Base-by-base conservation (phyloP, 2,888 invertebrate genomes). In the Volucella inflata region DNA sequence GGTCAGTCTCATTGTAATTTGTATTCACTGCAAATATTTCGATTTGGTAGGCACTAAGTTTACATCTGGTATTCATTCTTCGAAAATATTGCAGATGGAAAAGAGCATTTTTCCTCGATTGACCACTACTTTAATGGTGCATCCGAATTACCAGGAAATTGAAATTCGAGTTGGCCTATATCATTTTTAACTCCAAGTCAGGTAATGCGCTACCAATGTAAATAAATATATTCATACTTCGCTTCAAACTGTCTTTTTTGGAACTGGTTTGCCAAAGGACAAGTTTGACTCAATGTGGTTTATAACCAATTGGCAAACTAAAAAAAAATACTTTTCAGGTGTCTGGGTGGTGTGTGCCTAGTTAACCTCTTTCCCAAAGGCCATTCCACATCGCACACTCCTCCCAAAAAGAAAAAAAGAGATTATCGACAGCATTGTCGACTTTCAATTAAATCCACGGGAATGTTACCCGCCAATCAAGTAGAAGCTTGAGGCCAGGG, bases 401-500 rank as follows among this genome's bases (percentile, higher is more conserved):
- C 72, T 67, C 74, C 79, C 72, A 60, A 57, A 44, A 67, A 36
- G 36, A 42, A 40, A 40, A n/a, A 70, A 51, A 50, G 30, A 59
- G 44, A 38, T 16, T 51, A 80, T 72, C 42, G 51, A 53, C 17
- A 60, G 55, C 46, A 60, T 74, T 80, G 80, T 40, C 60, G 60
- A 75, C 74, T 80, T 80, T 74, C 74, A 74, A 75, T 68, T 55
- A 75, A 40, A 42, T 55, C 50, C 8, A 14, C n/a, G n/a, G 30
- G 40, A 48, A 59, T 72, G 57, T 57, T 72, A 14, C 30, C 78
- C 67, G 75, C 80, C 80, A 80, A 80, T 80, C 68, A 62, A 80
- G 51, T 74, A 59, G 67, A 79, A 50, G 78, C 71, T 72, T 79
- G 42, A 57, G 67, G 74, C 60, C 59, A 17, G 38, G 30, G 30